A percentile compares a stretch with the other conserved stretches of the same genome.
Evolutionary conservation across 2,888 invertebrate genomes (phyloP).

Genomic region (Atethmia centrago): DNA sequence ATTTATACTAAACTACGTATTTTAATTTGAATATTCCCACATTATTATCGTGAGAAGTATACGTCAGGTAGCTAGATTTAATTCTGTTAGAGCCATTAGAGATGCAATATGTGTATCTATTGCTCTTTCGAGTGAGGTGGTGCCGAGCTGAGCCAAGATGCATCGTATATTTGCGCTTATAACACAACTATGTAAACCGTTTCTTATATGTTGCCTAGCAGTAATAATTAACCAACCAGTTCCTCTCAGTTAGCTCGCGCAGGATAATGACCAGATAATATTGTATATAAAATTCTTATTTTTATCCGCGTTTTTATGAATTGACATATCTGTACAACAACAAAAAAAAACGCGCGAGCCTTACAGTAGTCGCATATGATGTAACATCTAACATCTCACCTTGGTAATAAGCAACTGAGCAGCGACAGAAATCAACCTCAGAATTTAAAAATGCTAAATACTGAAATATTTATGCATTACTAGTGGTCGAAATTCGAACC

Average conservation of each 20-base stretch:
- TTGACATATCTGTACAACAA: constrained; percentile 10
- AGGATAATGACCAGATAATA: constrained; percentile 13
- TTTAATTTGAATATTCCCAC: constrained; percentile 59
- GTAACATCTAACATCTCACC: too few species aligned
- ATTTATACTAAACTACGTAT: constrained; percentile 50
- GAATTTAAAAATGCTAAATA: too few species aligned
- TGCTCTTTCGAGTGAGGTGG: constrained; percentile 5
- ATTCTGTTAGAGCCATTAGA: constrained; percentile 22
- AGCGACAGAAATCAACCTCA: too few species aligned
- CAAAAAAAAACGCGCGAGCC: too few species aligned
- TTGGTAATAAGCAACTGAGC: too few species aligned
- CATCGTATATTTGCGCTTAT: constrained; percentile 1
- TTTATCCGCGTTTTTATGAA: constrained; percentile 25
- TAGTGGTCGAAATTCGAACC: too few species aligned
- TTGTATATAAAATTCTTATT: not conserved
- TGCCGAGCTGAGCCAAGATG: not conserved
- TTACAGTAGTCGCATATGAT: too few species aligned
- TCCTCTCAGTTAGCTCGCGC: constrained; percentile 3
- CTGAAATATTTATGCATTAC: too few species aligned
- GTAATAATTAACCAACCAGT: constrained; percentile 30
- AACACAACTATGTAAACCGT: constrained; percentile 11
- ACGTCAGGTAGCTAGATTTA: constrained; percentile 20
- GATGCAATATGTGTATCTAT: constrained; percentile 6
- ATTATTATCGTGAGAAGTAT: constrained; percentile 49
- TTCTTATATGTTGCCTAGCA: not conserved